A percentile compares a stretch with the other conserved stretches of the same genome.
These are phyloP conservation scores for Madoqua kirkii DNA, from an alignment of 2,113 vertebrate species.

Conservation along the genomic window DNA sequence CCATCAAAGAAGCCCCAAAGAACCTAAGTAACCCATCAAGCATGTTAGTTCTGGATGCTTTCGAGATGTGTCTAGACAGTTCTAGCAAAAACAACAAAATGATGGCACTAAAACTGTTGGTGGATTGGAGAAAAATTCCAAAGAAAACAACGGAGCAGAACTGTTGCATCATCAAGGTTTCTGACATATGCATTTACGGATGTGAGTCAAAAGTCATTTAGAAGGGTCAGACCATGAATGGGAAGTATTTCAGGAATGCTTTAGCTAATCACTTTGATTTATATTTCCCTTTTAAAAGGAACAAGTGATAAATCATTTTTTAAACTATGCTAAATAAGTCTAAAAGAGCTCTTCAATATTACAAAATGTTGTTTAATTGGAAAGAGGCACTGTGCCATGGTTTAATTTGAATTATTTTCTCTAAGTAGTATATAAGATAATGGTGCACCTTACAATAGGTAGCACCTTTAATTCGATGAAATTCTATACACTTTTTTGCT, in stretches of 20 bases:
- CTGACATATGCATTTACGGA: neutral
- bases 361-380: neutral
- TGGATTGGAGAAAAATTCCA: neutral
- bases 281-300: neutral
- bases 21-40: neutral
- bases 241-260: neutral
- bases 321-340: neutral
- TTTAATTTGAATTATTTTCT: neutral
- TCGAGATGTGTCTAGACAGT: neutral
- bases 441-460: neutral
- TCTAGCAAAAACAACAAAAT: neutral
- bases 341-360: neutral
- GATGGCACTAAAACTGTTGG: neutral
- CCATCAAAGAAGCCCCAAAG: neutral
- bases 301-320: neutral
- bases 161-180: neutral
- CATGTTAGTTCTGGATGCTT: neutral
- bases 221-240: neutral
- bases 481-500: neutral
- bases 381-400: neutral
- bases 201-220: neutral
- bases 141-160: neutral
- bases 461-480: neutral
- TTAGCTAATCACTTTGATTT: neutral
- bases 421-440: neutral